These are phyloP conservation scores for Apolygus lucorum DNA, from an alignment of 1,140 invertebrate genomes.

Conservation along the genomic window DNA sequence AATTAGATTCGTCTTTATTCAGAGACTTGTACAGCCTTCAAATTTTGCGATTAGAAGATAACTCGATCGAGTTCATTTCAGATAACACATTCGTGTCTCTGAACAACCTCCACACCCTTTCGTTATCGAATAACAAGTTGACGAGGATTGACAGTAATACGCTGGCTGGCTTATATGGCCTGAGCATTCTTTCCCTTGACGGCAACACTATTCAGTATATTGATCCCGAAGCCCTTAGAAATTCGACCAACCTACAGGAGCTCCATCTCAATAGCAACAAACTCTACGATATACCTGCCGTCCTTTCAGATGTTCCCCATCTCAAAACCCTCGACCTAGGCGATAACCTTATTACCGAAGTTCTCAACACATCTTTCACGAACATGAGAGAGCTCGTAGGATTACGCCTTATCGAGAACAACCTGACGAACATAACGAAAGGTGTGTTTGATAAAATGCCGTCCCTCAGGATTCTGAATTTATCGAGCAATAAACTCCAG, in stretches of 20 bases:
- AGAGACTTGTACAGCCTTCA: slow-evolving; percentile 70
- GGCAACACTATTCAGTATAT: slow-evolving; percentile 71
- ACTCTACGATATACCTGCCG: slow-evolving; percentile 70
- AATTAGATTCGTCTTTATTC: slow-evolving; percentile 69
- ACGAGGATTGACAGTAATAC: slow-evolving; percentile 65
- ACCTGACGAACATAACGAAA: slow-evolving; percentile 73
- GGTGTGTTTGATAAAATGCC: slow-evolving; percentile 75
- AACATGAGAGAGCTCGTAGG: slow-evolving; percentile 73
- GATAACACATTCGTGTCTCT: slow-evolving; percentile 74
- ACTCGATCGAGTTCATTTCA: slow-evolving; percentile 67
- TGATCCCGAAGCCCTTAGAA: slow-evolving; percentile 69
- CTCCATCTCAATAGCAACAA: slow-evolving; percentile 83
- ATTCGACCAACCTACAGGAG: slow-evolving; percentile 74
- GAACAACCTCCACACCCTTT: slow-evolving; percentile 71
- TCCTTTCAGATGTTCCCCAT: slow-evolving; percentile 66
- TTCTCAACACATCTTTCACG: slow-evolving; percentile 71
- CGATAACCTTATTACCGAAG: slow-evolving; percentile 75
- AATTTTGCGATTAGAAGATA: slow-evolving; percentile 71
- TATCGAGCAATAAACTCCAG: slow-evolving; percentile 78
- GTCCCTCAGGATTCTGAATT: slow-evolving; percentile 75
- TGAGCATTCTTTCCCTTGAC: slow-evolving; percentile 71
- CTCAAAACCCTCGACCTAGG: slow-evolving; percentile 80
- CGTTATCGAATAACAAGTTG: slow-evolving; percentile 77
- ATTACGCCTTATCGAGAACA: slow-evolving; percentile 76
- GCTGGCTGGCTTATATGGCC: slow-evolving; percentile 64